Evolutionary conservation across 2,113 vertebrate genomes (phyloP), one percentile per base, ranked within the genome.

Genomic region (Arenaria interpres): DNA sequence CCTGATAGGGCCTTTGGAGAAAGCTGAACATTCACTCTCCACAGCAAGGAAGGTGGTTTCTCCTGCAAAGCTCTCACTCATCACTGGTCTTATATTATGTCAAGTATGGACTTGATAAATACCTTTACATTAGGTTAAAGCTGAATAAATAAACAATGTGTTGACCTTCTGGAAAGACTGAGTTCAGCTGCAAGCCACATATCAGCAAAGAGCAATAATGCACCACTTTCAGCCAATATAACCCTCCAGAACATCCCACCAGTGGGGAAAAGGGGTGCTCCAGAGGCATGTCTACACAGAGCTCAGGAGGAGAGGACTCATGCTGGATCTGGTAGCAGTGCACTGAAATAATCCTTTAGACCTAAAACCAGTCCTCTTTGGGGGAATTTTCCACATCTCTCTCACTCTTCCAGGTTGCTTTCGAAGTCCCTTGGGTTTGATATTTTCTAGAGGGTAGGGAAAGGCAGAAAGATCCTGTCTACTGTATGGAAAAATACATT

Each of bases 271-370:
- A 1, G 1, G 14, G 6, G 20, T 21, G 27, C 22, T 57, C n/a
- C 35, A 39, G 35, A 35, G 46, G 19, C 33, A 11, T 0, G 0
- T 39, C 79, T 74, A 46, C 68, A 14, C 0, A 2, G 76, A 84
- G 25, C 20, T 6, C 6, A 22, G 25, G 28, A 85, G 28, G 18
- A 90, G 13, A 67, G 43, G 28, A 17, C 16, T 88, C 33, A 33
- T 3, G 2, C 9, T 23, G 50, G 12, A 43, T 33, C 51, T 56
- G n/a, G 43, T 3, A 12, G 35, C 4, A 7, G 37, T 45, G 25
- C 43, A 27, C 11, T n/a, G 43, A 79, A 32, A 25, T 50, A 62
- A 60, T 7, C 15, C 25, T 17, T 60, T 69, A 66, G 12, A 79
- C 8, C 28, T 60, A 43, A 75, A 92, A 2, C 12, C 9, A 32